A percentile compares a stretch with the other conserved stretches of the same genome.
Conservation (phyloP, 1,140 invertebrate genomes). For the Ostrea edulis region DNA sequence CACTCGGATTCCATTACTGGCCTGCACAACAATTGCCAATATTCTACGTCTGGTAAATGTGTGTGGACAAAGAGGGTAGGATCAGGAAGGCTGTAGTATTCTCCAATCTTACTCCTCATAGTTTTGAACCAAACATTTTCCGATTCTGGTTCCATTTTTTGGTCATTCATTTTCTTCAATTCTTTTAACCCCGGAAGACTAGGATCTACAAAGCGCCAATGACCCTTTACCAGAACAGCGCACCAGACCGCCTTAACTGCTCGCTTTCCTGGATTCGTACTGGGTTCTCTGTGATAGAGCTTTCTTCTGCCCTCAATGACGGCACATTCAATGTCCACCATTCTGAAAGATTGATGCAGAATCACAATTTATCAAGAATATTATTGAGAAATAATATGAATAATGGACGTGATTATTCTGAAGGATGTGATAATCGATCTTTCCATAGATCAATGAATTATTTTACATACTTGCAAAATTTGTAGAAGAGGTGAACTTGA, state of each 20-base stretch:
- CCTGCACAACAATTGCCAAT: constrained; percentile 42
- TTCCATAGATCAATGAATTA: background rate
- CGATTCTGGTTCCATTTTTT: background rate
- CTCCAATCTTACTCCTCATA: background rate
- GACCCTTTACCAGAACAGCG: background rate
- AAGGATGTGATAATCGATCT: background rate
- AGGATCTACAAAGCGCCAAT: constrained; percentile 38
- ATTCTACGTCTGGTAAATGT: constrained; percentile 34
- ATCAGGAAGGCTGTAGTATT: constrained; percentile 11
- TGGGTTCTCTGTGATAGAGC: background rate
- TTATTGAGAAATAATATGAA: too few relatives aligned
- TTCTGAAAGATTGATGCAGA: background rate
- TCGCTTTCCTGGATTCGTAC: constrained; percentile 10
- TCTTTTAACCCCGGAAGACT: background rate
- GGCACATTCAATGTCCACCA: background rate
- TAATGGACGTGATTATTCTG: background rate
- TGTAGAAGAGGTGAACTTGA: constrained; percentile 15
- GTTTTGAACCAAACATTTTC: background rate
- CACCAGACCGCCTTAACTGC: constrained; percentile 1
- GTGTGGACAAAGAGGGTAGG: background rate
- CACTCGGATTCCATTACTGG: constrained; percentile 2
- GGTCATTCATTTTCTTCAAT: constrained; percentile 25
- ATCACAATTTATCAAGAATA: background rate
- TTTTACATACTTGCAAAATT: constrained; percentile 14
- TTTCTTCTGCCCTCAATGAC: constrained; percentile 38